Evolutionary conservation across 2,113 vertebrate genomes (phyloP), one percentile per base, ranked within the genome.

Genomic region (Eupsittula cactorum): DNA sequence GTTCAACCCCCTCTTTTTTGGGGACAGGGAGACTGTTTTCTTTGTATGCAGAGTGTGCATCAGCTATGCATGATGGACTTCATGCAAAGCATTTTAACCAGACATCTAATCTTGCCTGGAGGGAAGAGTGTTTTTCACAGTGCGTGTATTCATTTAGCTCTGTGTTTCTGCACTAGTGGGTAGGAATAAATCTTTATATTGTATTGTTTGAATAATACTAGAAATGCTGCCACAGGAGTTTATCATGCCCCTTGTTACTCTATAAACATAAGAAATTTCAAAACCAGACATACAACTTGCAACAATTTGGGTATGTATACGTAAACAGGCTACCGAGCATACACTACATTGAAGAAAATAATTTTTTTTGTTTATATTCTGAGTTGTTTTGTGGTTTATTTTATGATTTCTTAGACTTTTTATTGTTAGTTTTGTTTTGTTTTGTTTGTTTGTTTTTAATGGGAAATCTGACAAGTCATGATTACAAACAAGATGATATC

Each of bases 181-280:
- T 93, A 92, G 52, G 83, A 92, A 93, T 93, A 94, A 91, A 91
- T 94, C 80, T 96, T 93, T 91, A 76, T 59, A 47, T 73, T 90
- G 60, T 91, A 19, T 55, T 93, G 35, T 76, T 86, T 79, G 73
- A 86, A 52, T 82, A 79, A 71, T 46, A 46, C 21, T 75, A 82
- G 86, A 89, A 92, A 90, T 57, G 52, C 80, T 84, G 73, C 71
- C 65, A 82, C 31, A 8, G 0, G 0, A 44, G 33, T 91, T 92
- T 89, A 71, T 84, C 41, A 44, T 25, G 19, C 52, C 55, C 31
- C n/a, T 84, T 91, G 78, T 71, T 71, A 44, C 62, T 86, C 47
- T 62, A 55, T 87, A 81, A 94, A 88, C 31, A 60, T 10, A 64
- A 24, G 57, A 85, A 83, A 76, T 94, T 94, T 91, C 39, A 79